These are phyloP conservation scores for Paracentrotus lividus DNA, from an alignment of 53 echinoderm and acorn worm genomes.

Conservation along the genomic window DNA sequence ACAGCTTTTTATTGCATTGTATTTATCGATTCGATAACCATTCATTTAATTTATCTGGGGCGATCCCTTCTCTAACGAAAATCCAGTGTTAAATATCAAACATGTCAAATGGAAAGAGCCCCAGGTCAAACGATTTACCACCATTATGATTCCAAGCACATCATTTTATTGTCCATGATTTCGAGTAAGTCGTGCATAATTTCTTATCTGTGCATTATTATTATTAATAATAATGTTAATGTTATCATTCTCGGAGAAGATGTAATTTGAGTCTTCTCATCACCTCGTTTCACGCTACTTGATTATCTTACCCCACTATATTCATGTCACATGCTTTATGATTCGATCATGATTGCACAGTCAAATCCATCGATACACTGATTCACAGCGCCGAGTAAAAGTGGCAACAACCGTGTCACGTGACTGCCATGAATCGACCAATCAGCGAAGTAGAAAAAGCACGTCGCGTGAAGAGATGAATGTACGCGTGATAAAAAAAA, in stretches of 20 bases:
- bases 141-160: no score
- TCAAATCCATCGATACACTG: background rate
- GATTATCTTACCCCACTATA: background rate
- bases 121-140: background rate
- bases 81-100: no score
- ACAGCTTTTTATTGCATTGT: background rate
- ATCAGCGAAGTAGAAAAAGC: background rate
- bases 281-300: background rate
- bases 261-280: background rate
- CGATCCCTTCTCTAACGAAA: background rate
- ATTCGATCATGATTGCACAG: background rate
- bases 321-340: background rate
- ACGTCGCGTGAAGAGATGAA: background rate
- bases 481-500: background rate
- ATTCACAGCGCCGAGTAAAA: background rate
- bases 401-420: constrained; percentile 12
- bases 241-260: background rate
- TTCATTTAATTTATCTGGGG: background rate
- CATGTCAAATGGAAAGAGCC: background rate
- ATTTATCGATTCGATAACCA: background rate
- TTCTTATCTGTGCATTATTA: no score
- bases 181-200: no score
- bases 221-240: no score
- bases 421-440: background rate
- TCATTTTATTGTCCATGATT: no score